Percentiles rank a stretch among this genome's conserved stretches.
These are phyloP conservation scores for Phrynocephalus forsythii DNA, from an alignment of 2,797 vertebrate species.

Conservation along the genomic window DNA sequence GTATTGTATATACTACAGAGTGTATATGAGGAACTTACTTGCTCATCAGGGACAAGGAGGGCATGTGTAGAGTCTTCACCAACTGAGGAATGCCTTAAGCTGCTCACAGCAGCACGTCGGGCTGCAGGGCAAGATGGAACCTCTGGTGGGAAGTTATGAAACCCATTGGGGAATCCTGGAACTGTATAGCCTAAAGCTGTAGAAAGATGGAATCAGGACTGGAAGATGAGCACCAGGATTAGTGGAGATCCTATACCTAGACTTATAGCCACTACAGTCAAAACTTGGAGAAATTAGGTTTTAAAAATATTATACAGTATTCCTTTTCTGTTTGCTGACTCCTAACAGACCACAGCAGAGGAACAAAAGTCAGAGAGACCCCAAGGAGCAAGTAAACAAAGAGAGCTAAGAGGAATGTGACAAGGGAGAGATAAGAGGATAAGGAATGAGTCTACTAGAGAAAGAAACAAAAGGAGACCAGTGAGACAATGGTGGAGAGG, in stretches of 20 bases:
- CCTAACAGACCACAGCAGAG: too few relatives aligned
- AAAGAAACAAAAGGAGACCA: too few relatives aligned
- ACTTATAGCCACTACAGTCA: not conserved
- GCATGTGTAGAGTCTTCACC: conserved; percentile 91
- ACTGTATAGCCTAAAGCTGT: conserved; percentile 90
- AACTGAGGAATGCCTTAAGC: conserved; percentile 85
- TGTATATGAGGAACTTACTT: conserved; percentile 79
- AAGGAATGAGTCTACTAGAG: too few relatives aligned
- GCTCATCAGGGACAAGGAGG: conserved; percentile 92
- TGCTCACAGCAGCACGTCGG: conserved; percentile 74
- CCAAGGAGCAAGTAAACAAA: too few relatives aligned
- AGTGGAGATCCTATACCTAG: not conserved
- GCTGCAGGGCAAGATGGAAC: conserved; percentile 76
- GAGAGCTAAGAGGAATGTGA: too few relatives aligned
- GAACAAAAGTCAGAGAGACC: too few relatives aligned
- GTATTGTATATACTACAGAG: not conserved
- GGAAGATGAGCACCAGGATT: not conserved
- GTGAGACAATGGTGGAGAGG: too few relatives aligned
- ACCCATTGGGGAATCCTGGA: conserved; percentile 93
- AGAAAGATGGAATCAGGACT: conserved; percentile 7
- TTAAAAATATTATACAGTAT: too few relatives aligned
- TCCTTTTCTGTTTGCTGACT: too few relatives aligned
- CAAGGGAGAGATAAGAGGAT: too few relatives aligned
- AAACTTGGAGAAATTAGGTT: too few relatives aligned
- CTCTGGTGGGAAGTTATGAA: conserved; percentile 91